Conservation (phyloP, 2,113 vertebrate species). For the Onychorhynchus coronatus region DNA sequence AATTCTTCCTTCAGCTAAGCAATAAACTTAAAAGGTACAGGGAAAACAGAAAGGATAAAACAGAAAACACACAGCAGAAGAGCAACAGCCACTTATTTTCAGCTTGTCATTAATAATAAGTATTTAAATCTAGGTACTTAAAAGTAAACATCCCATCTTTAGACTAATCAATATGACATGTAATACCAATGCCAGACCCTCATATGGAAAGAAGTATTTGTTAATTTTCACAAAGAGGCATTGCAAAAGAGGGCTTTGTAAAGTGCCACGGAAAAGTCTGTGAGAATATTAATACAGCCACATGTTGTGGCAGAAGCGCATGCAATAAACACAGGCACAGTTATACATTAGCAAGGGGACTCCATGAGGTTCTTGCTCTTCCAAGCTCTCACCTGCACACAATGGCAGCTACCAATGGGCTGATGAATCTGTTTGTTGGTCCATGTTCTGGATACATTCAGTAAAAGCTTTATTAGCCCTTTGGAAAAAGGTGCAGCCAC, state of each 20-base stretch:
- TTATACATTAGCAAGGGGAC: neutral
- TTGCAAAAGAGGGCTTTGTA: neutral
- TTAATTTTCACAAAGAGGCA: neutral
- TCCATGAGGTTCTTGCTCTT: neutral
- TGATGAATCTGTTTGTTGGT: neutral
- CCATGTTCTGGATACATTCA: neutral
- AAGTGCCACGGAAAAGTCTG: neutral
- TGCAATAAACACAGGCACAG: neutral
- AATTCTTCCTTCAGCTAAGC: neutral
- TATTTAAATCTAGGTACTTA: neutral
- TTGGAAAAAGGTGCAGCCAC: neutral
- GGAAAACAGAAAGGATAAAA: neutral
- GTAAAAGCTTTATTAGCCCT: neutral
- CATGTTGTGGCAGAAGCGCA: neutral
- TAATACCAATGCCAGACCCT: neutral
- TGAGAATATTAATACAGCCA: neutral
- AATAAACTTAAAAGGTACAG: neutral
- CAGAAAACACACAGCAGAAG: neutral
- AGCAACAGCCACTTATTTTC: neutral
- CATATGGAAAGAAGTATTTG: neutral
- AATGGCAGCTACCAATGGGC: neutral
- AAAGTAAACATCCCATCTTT: neutral
- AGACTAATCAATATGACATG: neutral
- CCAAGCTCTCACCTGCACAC: neutral
- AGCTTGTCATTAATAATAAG: neutral